phyloP scores from a whole-genome alignment of 1,140 invertebrate genomes.

The Drosophila saltans region DNA sequence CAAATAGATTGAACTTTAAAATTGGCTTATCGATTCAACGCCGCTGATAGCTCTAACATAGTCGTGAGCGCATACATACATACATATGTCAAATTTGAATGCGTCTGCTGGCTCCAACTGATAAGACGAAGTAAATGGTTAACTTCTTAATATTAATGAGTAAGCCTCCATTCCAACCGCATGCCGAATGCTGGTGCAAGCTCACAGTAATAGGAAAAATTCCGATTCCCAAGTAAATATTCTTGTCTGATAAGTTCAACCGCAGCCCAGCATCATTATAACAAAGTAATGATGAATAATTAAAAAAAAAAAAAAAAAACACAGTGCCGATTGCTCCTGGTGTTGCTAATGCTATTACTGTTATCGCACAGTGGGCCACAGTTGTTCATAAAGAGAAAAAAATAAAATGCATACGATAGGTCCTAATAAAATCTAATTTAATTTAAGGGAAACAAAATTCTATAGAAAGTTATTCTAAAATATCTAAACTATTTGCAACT shows the following conservation, averaged over 20 bases:
- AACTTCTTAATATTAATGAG: not conserved
- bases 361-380: not conserved
- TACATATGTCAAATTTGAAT: not conserved
- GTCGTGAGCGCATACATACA: too few relatives aligned
- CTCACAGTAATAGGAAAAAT: not conserved
- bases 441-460: too few relatives aligned
- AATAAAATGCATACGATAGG: too few relatives aligned
- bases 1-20: too few relatives aligned
- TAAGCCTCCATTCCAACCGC: not conserved
- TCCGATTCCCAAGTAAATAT: constrained; percentile 1
- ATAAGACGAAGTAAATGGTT: not conserved
- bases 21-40: too few relatives aligned
- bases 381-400: not conserved
- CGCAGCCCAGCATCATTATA: not conserved
- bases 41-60: too few relatives aligned
- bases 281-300: constrained; percentile 16
- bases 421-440: too few relatives aligned
- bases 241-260: constrained; percentile 1
- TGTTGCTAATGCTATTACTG: too few relatives aligned
- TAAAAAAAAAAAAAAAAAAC: not conserved
- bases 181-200: not conserved
- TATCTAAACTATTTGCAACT: too few relatives aligned
- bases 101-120: not conserved
- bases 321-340: not conserved
- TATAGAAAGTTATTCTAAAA: too few relatives aligned